These are phyloP conservation scores for Bombus turneri DNA, from an alignment of 1,140 invertebrate genomes.

Conservation along the genomic window DNA sequence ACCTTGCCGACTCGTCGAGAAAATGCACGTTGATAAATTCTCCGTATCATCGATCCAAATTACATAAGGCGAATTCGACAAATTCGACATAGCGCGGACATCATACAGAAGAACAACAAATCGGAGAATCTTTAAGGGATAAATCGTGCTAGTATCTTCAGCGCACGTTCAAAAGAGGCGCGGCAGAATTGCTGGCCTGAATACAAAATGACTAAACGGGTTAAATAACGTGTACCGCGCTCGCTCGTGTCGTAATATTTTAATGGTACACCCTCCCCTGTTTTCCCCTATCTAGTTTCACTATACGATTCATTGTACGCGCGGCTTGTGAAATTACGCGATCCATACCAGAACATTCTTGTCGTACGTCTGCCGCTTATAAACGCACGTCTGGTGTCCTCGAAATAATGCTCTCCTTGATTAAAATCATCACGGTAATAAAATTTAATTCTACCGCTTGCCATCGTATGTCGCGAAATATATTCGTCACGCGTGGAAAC, in stretches of 20 bases:
- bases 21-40: background rate
- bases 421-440: slow-evolving; percentile 9
- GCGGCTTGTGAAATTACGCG: slow-evolving; percentile 9
- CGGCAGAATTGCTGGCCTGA: slow-evolving; percentile 52
- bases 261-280: slow-evolving; percentile 26
- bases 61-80: background rate
- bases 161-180: slow-evolving; percentile 48
- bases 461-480: background rate
- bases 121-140: slow-evolving; percentile 20
- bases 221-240: slow-evolving; percentile 43
- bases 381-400: background rate
- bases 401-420: background rate
- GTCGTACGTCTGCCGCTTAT: background rate
- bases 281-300: slow-evolving; percentile 23
- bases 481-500: background rate
- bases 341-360: background rate
- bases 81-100: background rate
- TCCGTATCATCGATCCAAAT: background rate
- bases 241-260: slow-evolving; percentile 43
- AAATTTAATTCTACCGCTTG: background rate
- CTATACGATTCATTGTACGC: slow-evolving; percentile 22
- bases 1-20: background rate
- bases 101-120: background rate
- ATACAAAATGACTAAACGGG: slow-evolving; percentile 59
- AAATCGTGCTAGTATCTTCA: slow-evolving; percentile 13